Conservation (phyloP, 2,797 vertebrate species). For the Myotis pilosus region DNA sequence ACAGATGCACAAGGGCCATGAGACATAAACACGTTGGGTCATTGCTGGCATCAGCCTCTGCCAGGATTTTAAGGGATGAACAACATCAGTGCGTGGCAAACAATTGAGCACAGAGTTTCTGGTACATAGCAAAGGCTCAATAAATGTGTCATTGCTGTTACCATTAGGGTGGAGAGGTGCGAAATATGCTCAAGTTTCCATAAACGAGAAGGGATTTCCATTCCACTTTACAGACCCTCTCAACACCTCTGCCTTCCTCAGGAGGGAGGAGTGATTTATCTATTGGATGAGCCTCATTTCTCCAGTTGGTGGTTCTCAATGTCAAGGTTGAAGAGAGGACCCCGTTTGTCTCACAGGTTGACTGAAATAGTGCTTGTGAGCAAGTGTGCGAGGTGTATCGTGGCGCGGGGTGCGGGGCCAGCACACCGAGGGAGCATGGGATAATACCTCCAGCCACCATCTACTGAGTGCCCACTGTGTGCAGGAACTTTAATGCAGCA, state of each 20-base stretch:
- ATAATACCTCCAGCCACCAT: background rate
- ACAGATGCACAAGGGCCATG: background rate
- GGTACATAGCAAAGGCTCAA: background rate
- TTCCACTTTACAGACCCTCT: background rate
- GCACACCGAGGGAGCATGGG: no score
- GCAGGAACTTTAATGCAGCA: background rate
- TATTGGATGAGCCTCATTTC: background rate
- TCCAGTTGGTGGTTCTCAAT: background rate
- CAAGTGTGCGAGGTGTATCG: background rate
- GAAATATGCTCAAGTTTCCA: background rate
- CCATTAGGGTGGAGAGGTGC: background rate
- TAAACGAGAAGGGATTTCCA: background rate
- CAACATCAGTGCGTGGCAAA: background rate
- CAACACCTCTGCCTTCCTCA: background rate
- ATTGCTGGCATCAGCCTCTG: background rate
- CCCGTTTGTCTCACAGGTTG: background rate
- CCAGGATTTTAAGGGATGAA: background rate
- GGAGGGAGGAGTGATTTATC: background rate
- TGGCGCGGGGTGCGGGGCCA: background rate
- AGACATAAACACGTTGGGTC: background rate
- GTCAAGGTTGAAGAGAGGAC: background rate
- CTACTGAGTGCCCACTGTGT: background rate
- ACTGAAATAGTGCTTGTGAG: background rate
- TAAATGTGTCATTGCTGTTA: background rate
- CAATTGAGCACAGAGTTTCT: background rate